Evolutionary conservation across 2,113 vertebrate genomes (phyloP).

Genomic region (Lepisosteus oculatus): DNA sequence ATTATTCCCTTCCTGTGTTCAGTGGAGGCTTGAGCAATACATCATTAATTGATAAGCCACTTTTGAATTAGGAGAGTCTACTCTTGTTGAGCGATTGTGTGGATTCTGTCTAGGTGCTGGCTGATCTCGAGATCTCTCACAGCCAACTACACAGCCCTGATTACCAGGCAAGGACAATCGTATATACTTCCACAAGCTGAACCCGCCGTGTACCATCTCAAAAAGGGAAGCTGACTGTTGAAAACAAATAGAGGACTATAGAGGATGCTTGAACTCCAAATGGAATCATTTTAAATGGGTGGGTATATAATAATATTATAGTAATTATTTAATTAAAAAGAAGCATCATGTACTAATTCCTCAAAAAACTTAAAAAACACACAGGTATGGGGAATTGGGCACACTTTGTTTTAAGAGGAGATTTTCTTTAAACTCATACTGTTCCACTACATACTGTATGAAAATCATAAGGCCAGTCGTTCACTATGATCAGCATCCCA

Average conservation of each 20-base stretch:
- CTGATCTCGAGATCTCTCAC: not conserved
- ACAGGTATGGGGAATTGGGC: no score
- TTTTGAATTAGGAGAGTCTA: not conserved
- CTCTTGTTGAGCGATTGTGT: not conserved
- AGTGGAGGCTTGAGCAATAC: not conserved
- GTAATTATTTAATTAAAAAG: no score
- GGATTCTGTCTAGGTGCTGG: not conserved
- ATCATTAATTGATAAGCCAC: not conserved
- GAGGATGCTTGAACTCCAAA: no score
- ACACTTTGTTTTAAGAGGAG: no score
- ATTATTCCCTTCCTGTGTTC: no score
- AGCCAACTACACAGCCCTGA: not conserved
- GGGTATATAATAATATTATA: no score
- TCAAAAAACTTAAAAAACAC: no score
- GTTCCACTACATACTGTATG: constrained; percentile 21
- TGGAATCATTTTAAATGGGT: no score
- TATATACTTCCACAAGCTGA: not conserved
- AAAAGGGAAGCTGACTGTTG: no score
- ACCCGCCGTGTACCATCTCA: no score
- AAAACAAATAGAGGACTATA: no score
- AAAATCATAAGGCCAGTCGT: constrained; percentile 22
- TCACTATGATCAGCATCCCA: constrained; percentile 35
- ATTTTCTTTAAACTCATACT: constrained; percentile 11
- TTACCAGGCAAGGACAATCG: not conserved
- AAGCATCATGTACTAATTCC: no score